Base-by-base conservation (phyloP, 2,888 invertebrate genomes). In the Andrena praecox region DNA sequence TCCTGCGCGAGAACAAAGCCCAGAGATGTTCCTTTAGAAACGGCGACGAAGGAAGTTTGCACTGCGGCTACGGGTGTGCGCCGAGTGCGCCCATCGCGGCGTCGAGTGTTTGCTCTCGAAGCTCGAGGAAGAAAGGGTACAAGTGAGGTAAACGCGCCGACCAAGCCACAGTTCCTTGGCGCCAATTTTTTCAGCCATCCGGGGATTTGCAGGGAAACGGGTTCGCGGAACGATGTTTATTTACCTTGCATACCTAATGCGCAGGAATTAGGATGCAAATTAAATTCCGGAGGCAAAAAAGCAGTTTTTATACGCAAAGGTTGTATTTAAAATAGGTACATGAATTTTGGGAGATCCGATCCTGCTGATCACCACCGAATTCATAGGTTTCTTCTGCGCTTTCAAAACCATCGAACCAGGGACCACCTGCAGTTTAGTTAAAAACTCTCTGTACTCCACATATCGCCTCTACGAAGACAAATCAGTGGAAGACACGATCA, bases 401-500 rank as follows among this genome's bases (percentile, higher is more conserved):
- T 20, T 29, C 27, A 29, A 10, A 42, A 29, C 10, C 48, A 67
- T 48, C 48, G 3, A 24, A 56, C 10, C 27, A 12, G 10, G 54
- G 24, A 27, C 10, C 8, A 56, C 10, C 24, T 24, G 56, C 10
- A 1, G 12, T 56, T 27, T 56, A 24, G 10, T 56, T 56, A 56
- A 56, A 56, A 56, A 56, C 24, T 27, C 56, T 20, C 6, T 20
- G 56, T 1, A 27, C 66, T 67, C 42, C 64, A 27, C 29, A 33
- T 64, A 64, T 70, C 63, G 71, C 73, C 71, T 74, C 69, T 4
- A 2, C 56, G 66, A 67, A 70, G 73, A 74, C 73, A 78, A 68
- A 64, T 64, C 63, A 35, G 60, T 71, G 50, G 56, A 66, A 83
- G 74, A 76, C 74, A 74, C 63, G 63, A 81, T 83, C 67, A 31